These are phyloP conservation scores for Syrista parreyssii DNA, from an alignment of 2,888 invertebrate species.

Conservation along the genomic window DNA sequence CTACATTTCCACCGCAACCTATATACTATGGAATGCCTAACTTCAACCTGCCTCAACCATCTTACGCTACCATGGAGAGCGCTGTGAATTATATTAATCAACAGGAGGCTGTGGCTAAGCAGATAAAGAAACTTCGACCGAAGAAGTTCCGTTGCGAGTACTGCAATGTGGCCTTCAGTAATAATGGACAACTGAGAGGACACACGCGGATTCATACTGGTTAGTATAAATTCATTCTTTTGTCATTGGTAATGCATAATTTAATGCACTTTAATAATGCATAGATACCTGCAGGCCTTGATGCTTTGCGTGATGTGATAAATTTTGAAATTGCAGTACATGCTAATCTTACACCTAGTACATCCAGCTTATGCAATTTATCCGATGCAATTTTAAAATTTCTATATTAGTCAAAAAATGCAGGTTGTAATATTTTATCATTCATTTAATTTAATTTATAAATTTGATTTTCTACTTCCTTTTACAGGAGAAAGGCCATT, in stretches of 20 bases:
- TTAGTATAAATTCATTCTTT: constrained; percentile 46
- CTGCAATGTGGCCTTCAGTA: constrained; percentile 92
- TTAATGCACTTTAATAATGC: neutral
- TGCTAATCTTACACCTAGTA: neutral
- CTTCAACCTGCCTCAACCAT: constrained; percentile 12
- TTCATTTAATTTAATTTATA: neutral
- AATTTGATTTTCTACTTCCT: constrained; percentile 15
- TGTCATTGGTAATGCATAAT: neutral
- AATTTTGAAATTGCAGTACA: neutral
- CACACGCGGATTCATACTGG: constrained; percentile 93
- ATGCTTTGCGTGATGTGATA: neutral
- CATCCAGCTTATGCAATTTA: neutral
- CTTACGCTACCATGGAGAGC: constrained; percentile 39
- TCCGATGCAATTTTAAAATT: no score
- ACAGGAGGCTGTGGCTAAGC: constrained; percentile 51
- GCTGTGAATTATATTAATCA: constrained; percentile 49
- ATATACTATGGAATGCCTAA: constrained; percentile 9
- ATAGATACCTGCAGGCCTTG: neutral
- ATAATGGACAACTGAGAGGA: constrained; percentile 91
- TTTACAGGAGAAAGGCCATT: constrained; percentile 84
- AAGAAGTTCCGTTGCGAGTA: constrained; percentile 93
- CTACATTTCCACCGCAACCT: neutral
- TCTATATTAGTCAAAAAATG: no score
- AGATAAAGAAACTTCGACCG: constrained; percentile 79
- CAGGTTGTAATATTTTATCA: no score